Evolutionary conservation across 2,797 vertebrate species (phyloP).

Genomic region (Pseudochromis fuscus): DNA sequence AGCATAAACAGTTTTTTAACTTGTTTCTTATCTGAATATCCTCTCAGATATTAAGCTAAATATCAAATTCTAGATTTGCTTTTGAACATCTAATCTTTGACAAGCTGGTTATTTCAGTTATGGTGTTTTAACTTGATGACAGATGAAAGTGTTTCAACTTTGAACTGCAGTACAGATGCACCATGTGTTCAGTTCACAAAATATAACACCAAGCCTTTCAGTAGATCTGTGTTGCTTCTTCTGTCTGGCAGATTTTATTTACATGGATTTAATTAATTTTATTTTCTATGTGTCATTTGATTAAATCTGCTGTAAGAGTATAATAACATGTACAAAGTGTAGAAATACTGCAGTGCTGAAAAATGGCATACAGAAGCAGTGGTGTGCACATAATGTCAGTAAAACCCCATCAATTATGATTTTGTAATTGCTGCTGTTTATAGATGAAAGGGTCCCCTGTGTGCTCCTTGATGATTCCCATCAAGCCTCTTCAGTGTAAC

Average conservation of each 20-base stretch:
- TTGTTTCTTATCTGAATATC: no score
- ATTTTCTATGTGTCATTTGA: conserved; percentile 10
- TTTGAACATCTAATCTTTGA: no score
- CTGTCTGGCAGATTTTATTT: no score
- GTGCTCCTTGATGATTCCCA: conserved; percentile 50
- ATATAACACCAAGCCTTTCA: background rate
- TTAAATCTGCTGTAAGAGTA: conserved; percentile 12
- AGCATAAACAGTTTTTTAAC: no score
- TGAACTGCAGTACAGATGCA: background rate
- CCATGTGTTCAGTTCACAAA: background rate
- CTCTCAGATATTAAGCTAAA: no score
- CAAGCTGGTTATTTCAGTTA: conserved; percentile 2
- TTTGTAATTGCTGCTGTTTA: conserved; percentile 40
- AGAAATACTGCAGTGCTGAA: conserved; percentile 5
- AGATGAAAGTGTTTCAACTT: conserved; percentile 2
- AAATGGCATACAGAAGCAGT: conserved; percentile 3
- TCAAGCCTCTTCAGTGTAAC: conserved; percentile 53
- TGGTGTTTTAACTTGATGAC: background rate
- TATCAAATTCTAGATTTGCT: background rate
- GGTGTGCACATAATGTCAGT: conserved; percentile 24
- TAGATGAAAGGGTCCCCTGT: conserved; percentile 43
- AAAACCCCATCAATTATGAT: conserved; percentile 42
- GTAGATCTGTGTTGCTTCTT: background rate
- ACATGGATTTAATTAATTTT: no score
- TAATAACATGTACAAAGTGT: conserved; percentile 15